phyloP scores from a whole-genome alignment of 30 jellyfish, hydroid and myxozoan genomes.

The Turritopsis rubra region DNA sequence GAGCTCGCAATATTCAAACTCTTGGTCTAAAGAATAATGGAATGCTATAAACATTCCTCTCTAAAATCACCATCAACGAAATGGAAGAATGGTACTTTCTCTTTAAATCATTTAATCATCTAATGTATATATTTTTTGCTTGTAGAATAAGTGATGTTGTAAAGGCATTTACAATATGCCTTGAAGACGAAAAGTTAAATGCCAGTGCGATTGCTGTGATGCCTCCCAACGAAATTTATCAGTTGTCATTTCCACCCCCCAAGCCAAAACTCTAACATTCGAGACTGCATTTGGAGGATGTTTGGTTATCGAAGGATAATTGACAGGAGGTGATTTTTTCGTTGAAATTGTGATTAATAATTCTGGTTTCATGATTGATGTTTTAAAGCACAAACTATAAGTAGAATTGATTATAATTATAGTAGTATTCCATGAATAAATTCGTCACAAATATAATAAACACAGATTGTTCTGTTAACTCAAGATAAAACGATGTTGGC shows the following conservation, averaged over 20 bases:
- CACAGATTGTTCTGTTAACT: no score
- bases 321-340: not conserved
- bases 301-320: not conserved
- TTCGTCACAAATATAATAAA: no score
- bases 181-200: slow-evolving; percentile 37
- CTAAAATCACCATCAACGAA: not conserved
- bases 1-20: no score
- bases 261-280: slow-evolving; percentile 5
- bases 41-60: no score
- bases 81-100: not conserved
- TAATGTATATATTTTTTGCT: not conserved
- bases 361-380: no score
- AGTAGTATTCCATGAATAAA: no score
- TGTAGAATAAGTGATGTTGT: slow-evolving; percentile 44
- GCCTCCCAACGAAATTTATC: slow-evolving; percentile 31
- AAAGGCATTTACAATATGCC: slow-evolving; percentile 39
- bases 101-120: not conserved
- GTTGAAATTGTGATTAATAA: no score
- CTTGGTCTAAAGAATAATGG: no score
- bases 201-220: slow-evolving; percentile 47
- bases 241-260: slow-evolving; percentile 3
- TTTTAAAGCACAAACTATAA: no score
- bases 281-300: not conserved
- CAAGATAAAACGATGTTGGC: no score
- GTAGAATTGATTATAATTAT: no score